phyloP scores from a whole-genome alignment of 2,888 invertebrate species.

The Steinernema scapterisci region DNA sequence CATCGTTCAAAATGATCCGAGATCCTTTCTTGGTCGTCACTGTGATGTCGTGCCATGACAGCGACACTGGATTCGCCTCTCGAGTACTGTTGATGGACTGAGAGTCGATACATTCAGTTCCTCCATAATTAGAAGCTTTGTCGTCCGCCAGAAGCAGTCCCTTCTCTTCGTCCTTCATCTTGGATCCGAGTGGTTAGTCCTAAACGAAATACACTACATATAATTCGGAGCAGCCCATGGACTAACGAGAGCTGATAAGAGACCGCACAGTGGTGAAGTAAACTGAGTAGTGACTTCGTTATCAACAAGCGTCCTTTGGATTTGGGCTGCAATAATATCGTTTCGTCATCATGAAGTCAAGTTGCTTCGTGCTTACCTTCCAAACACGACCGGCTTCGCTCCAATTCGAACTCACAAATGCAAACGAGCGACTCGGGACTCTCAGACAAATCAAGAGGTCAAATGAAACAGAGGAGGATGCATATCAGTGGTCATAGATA shows the following conservation, averaged over 20 bases:
- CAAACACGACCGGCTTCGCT: too few species aligned
- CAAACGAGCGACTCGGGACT: too few species aligned
- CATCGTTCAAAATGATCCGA: constrained; percentile 36
- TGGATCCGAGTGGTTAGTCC: background rate
- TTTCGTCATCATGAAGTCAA: background rate
- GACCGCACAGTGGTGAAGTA: background rate
- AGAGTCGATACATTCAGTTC: background rate
- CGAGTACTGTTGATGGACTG: background rate
- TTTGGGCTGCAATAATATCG: background rate
- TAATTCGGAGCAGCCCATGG: background rate
- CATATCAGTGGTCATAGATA: background rate
- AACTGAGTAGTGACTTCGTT: background rate
- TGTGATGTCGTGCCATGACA: constrained; percentile 57
- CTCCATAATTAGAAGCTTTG: constrained; percentile 8
- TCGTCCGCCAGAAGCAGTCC: background rate
- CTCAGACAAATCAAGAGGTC: background rate
- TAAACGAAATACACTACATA: background rate
- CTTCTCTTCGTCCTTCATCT: background rate
- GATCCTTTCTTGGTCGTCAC: constrained; percentile 42
- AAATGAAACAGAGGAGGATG: background rate
- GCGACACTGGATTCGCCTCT: constrained; percentile 44
- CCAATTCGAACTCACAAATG: too few species aligned
- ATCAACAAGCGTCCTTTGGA: background rate
- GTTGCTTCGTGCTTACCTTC: too few species aligned
- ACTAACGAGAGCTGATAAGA: background rate